These are phyloP conservation scores for Eupithecia vulgata DNA, from an alignment of 2,888 invertebrate genomes.

Conservation along the genomic window DNA sequence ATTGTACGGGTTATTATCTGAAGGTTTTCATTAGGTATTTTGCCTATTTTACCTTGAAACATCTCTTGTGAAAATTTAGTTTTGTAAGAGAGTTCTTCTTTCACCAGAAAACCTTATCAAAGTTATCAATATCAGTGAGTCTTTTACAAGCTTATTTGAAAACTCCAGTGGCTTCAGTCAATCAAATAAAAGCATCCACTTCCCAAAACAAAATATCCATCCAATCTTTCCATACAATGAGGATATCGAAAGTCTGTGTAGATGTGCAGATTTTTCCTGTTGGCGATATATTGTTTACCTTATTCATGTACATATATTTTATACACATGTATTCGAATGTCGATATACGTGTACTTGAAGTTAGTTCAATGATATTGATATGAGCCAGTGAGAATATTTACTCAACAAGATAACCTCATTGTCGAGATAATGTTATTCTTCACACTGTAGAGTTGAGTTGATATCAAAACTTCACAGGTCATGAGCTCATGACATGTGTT, in stretches of 20 bases:
- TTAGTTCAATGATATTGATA: background rate
- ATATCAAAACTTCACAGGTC: background rate
- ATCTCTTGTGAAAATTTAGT: background rate
- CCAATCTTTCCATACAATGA: constrained; percentile 5
- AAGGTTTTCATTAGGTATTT: background rate
- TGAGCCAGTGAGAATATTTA: constrained; percentile 36
- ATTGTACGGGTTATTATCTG: background rate
- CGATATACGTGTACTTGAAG: constrained; percentile 4
- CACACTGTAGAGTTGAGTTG: constrained; percentile 23
- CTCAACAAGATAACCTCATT: constrained; percentile 43
- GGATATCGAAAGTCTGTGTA: background rate
- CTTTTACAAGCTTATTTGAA: background rate
- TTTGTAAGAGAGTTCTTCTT: background rate
- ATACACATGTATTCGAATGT: background rate
- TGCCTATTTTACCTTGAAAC: background rate
- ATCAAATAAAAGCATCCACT: background rate
- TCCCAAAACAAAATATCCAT: constrained; percentile 5
- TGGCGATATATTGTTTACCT: constrained; percentile 5
- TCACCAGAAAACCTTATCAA: background rate
- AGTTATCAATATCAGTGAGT: background rate
- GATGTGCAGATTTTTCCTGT: constrained; percentile 6
- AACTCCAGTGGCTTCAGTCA: background rate
- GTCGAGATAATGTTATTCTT: constrained; percentile 39
- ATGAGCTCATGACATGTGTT: background rate
- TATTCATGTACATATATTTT: background rate